These are phyloP conservation scores for Ferrisia virgata DNA, from an alignment of 2,888 invertebrate species.

Conservation along the genomic window DNA sequence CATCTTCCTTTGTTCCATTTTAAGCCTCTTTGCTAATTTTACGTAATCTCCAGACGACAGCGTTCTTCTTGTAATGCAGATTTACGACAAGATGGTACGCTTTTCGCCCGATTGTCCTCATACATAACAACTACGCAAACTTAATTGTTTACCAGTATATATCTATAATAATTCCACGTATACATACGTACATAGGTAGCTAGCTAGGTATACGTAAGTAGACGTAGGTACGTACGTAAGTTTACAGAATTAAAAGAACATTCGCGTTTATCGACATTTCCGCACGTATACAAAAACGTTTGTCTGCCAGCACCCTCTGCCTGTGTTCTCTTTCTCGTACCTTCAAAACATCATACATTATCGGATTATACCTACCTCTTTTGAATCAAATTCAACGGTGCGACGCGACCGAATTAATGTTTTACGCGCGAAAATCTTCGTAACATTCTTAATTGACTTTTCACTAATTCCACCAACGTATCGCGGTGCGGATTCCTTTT, in stretches of 20 bases:
- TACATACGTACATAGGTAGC: too few relatives aligned
- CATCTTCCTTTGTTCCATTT: conserved; percentile 20
- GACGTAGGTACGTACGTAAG: too few relatives aligned
- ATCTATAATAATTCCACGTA: background rate
- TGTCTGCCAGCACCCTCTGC: background rate
- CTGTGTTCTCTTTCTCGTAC: background rate
- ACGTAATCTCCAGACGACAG: conserved; percentile 23
- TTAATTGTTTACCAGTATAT: background rate
- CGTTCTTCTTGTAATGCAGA: conserved; percentile 31
- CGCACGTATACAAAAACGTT: background rate
- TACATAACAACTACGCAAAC: background rate
- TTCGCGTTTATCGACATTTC: background rate
- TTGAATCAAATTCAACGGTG: background rate
- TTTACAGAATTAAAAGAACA: conserved; percentile 20
- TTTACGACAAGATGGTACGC: conserved; percentile 28
- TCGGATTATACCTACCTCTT: background rate
- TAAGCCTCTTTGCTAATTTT: conserved; percentile 29
- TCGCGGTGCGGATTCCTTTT: background rate
- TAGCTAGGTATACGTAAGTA: background rate
- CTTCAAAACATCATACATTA: background rate
- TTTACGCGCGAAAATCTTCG: background rate
- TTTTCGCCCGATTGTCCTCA: background rate
- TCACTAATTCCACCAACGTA: background rate
- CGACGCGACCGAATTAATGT: background rate
- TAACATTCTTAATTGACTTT: background rate